phyloP scores from a whole-genome alignment of 2,797 vertebrate genomes.

The Neosilurus mollespiculum region DNA sequence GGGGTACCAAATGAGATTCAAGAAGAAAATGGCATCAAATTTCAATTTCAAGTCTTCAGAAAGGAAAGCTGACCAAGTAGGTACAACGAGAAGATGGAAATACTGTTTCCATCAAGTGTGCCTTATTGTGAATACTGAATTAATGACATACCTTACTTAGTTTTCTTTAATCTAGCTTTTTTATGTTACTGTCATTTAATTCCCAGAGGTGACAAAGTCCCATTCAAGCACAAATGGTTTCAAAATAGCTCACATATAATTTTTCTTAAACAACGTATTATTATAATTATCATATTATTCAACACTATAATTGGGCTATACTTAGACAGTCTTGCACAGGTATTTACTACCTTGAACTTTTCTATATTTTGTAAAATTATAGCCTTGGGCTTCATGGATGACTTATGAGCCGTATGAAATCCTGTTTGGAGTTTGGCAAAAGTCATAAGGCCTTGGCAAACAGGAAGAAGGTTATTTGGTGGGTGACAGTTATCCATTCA shows the following conservation, averaged over 20 bases:
- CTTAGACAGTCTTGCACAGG: neutral
- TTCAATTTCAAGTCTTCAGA: conserved; percentile 77
- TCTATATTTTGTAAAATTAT: neutral
- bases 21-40: conserved; percentile 78
- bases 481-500: no score
- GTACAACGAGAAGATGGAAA: neutral
- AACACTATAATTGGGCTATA: no score
- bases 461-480: no score
- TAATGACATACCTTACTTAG: neutral
- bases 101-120: neutral
- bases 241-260: neutral
- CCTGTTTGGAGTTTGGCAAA: no score
- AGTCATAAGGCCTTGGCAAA: no score
- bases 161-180: neutral
- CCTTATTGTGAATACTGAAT: neutral
- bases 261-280: neutral
- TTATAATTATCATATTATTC: no score
- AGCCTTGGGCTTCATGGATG: no score
- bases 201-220: neutral
- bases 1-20: conserved; percentile 72
- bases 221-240: neutral
- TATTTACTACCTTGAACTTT: neutral
- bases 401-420: no score
- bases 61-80: conserved; percentile 48
- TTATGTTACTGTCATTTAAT: neutral